Evolutionary conservation across 2,113 vertebrate genomes (phyloP).

Genomic region (Pogona vitticeps): DNA sequence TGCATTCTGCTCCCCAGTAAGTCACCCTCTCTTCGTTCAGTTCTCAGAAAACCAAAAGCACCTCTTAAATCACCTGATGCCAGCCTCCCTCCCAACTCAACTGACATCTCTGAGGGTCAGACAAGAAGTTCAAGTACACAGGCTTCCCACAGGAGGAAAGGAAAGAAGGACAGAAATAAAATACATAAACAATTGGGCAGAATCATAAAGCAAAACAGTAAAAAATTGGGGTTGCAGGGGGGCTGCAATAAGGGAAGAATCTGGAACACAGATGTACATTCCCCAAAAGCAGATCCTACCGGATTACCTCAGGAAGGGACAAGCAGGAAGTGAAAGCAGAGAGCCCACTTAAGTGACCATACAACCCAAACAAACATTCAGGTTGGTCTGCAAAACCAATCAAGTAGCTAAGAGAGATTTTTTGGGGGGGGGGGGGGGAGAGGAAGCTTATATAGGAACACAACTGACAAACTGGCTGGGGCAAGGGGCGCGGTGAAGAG

Average conservation of each 20-base stretch:
- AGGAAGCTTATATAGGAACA: no score
- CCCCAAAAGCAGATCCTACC: background rate
- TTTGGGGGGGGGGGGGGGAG: no score
- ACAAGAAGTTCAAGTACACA: background rate
- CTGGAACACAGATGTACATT: background rate
- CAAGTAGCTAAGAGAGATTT: background rate
- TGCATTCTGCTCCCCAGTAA: background rate
- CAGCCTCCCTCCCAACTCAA: background rate
- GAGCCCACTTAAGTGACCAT: no score
- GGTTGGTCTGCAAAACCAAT: background rate
- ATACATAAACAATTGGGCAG: background rate
- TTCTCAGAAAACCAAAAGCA: background rate
- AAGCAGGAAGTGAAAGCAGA: background rate
- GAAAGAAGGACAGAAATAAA: background rate
- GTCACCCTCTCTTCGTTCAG: constrained; percentile 4
- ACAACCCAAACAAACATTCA: background rate
- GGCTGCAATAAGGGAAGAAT: background rate
- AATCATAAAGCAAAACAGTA: background rate
- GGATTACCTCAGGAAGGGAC: background rate
- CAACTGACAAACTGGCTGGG: background rate
- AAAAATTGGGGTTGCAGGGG: background rate
- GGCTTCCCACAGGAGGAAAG: background rate
- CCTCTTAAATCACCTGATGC: background rate
- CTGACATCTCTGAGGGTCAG: background rate
- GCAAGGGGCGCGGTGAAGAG: background rate